Percentiles rank a stretch among this genome's conserved stretches.
Evolutionary conservation across 2,797 vertebrate genomes (phyloP).

Genomic region (Hipposideros larvatus): DNA sequence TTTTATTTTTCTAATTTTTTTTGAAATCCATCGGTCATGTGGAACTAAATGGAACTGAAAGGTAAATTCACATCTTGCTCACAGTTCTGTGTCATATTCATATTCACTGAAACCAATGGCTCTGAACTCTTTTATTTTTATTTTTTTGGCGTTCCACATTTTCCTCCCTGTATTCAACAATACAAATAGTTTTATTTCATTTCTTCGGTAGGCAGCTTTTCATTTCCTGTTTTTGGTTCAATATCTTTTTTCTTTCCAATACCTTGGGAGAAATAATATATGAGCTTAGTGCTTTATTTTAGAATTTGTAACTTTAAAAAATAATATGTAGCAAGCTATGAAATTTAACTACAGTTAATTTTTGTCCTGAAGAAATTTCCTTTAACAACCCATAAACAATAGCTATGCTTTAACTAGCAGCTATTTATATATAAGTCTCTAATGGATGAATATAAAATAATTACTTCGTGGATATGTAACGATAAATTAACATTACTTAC

Average conservation of each 20-base stretch:
- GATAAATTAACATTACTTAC: neutral
- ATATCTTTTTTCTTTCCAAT: neutral
- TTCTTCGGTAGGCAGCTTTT: neutral
- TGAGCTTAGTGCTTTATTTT: neutral
- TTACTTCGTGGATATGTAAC: neutral
- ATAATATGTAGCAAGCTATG: neutral
- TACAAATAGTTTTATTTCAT: neutral
- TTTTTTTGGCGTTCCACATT: neutral
- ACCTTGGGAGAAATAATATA: neutral
- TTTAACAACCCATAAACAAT: neutral
- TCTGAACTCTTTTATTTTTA: neutral
- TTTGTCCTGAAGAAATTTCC: conserved; percentile 15
- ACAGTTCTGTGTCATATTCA: neutral
- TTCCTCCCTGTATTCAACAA: neutral
- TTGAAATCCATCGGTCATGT: neutral
- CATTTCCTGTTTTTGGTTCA: neutral
- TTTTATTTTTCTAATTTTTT: neutral
- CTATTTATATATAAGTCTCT: neutral
- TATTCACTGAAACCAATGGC: neutral
- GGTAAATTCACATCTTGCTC: neutral
- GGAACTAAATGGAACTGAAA: neutral
- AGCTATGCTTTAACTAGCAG: neutral
- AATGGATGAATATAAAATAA: neutral
- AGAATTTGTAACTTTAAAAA: conserved; percentile 6
- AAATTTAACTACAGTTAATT: neutral